Percentiles rank a stretch among this genome's conserved stretches.
These are phyloP conservation scores for Spilogale gracilis DNA, from an alignment of 2,113 vertebrate genomes.

Conservation along the genomic window DNA sequence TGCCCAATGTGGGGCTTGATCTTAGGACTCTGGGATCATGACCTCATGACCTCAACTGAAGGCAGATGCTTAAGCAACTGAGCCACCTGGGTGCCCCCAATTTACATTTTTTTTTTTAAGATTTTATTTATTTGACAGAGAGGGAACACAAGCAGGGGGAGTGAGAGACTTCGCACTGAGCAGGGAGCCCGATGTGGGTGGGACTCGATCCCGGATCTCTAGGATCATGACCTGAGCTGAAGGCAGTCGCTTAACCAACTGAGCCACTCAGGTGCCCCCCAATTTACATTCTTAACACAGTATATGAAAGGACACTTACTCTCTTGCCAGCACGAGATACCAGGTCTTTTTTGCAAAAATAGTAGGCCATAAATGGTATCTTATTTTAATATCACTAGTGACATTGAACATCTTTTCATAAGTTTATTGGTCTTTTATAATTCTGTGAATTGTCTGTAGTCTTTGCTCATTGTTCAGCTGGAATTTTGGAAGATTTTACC, in stretches of 20 bases:
- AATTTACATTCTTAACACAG: background rate
- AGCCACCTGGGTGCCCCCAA: too few species aligned
- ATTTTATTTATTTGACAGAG: too few species aligned
- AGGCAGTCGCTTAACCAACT: background rate
- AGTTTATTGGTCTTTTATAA: background rate
- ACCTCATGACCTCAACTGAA: too few species aligned
- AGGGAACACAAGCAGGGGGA: too few species aligned
- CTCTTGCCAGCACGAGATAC: background rate
- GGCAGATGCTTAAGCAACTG: too few species aligned
- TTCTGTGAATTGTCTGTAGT: constrained; percentile 24
- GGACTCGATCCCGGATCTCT: too few species aligned
- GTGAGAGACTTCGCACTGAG: too few species aligned
- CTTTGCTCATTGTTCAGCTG: constrained; percentile 2
- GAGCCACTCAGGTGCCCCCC: background rate
- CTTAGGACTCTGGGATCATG: background rate
- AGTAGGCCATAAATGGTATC: background rate
- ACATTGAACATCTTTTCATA: background rate
- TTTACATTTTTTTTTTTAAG: too few species aligned
- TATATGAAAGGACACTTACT: background rate
- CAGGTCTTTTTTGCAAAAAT: background rate
- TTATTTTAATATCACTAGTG: background rate
- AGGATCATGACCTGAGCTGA: too few species aligned
- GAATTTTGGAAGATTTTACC: background rate
- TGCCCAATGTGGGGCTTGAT: background rate
- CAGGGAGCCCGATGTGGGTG: too few species aligned